phyloP scores from a whole-genome alignment of 1,140 invertebrate genomes.

The Trinorchestia longiramus region DNA sequence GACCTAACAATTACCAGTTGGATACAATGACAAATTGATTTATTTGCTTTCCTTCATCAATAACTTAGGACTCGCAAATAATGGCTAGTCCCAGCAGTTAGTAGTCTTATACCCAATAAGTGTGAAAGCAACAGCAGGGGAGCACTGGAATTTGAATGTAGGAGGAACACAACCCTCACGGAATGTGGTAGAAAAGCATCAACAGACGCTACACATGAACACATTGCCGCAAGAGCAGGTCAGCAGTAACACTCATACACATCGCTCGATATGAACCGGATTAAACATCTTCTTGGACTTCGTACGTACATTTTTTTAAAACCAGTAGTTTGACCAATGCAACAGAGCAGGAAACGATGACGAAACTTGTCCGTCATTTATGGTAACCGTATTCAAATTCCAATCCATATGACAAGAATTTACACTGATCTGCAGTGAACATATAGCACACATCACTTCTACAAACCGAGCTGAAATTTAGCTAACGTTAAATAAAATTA shows the following conservation, averaged over 20 bases:
- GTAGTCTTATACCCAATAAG: not conserved
- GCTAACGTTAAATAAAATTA: not conserved
- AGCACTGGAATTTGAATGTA: not conserved
- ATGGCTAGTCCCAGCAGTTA: not conserved
- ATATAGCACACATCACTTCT: not conserved
- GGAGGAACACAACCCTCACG: not conserved
- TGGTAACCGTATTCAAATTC: not conserved
- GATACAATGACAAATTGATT: not conserved
- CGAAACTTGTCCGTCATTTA: not conserved
- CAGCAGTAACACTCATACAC: not conserved
- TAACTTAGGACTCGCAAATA: not conserved
- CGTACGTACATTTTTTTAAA: not conserved
- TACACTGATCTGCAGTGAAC: too few species aligned
- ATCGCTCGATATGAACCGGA: not conserved
- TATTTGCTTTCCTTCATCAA: not conserved
- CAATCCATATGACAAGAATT: not conserved
- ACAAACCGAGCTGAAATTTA: not conserved
- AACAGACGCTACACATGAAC: not conserved
- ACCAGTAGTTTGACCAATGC: not conserved
- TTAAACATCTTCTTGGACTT: not conserved
- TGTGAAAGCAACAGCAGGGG: not conserved
- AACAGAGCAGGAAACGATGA: not conserved
- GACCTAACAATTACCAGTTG: not conserved
- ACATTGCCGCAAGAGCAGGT: not conserved
- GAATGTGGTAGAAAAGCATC: not conserved